Evolutionary conservation across 2,113 vertebrate genomes (phyloP), one percentile per base, ranked within the genome.

Genomic region (Perognathus longimembris): DNA sequence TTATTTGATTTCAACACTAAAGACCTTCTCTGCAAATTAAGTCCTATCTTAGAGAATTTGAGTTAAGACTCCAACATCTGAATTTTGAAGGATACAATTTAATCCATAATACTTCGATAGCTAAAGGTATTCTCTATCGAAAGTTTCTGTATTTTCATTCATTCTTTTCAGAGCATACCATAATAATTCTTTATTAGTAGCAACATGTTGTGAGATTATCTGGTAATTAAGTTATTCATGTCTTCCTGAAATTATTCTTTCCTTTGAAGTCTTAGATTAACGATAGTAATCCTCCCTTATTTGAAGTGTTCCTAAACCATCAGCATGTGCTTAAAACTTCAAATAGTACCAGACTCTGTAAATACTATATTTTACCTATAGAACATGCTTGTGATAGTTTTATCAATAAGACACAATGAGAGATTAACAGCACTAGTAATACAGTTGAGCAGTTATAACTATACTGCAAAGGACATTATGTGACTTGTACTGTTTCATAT

Each of bases 241-340:
- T 88, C 70, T 82, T 38, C 40, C 32, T 40, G 67, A 87, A 82
- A 3, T 70, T 90, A 34, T 70, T 89, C 24, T 85, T 89, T 79
- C 74, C 57, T 78, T 74, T 83, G 15, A 26, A 77, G 18, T 78
- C 14, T 91, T 45, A 81, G 36, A 77, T 76, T 76, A 54, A 81
- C 18, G 40, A 10, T 73, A 40, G 3, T 71, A 15, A 7, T 28
- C 6, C 15, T 32, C 26, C 61, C 28, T 73, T 18, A 30, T 32
- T 28, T 32, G 42, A 85, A 84, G 36, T 21, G 26, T 66, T 18
- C 17, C 24, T 26, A 54, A 50, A 12, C 45, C 12, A 12, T 15
- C 50, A 54, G 50, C n/a, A 20, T 28, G 24, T 78, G 12, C 64
- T 11, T 67, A 38, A 78, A 36, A 88, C 26, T 54, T 6, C 5